Percentiles rank a stretch among this genome's conserved stretches.
phyloP scores from a whole-genome alignment of 2,797 vertebrate species.

The Melanotaenia parkinsoni region DNA sequence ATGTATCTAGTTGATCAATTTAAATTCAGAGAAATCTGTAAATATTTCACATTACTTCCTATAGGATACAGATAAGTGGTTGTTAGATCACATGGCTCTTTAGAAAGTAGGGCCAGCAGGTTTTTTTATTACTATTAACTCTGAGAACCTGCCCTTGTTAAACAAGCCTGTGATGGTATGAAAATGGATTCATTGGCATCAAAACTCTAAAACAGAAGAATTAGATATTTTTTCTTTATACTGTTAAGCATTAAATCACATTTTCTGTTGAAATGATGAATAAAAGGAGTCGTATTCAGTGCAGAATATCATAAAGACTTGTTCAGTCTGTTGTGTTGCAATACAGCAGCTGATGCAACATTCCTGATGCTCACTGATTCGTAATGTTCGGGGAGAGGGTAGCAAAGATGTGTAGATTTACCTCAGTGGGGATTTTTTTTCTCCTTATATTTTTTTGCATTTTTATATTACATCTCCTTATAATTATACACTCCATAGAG shows the following conservation, averaged over 20 bases:
- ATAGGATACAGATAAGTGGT: not conserved
- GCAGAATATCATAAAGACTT: conserved; percentile 35
- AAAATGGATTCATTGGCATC: not conserved
- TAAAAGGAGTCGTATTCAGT: not conserved
- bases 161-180: not conserved
- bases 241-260: not conserved
- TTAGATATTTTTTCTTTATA: not conserved
- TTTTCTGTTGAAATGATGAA: not conserved
- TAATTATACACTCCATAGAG: conserved; percentile 19
- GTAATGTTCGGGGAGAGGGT: not conserved
- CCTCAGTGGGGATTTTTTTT: not conserved
- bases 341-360: conserved; percentile 37
- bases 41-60: not conserved
- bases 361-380: conserved; percentile 33
- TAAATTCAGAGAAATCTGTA: not conserved
- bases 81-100: not conserved
- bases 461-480: not conserved
- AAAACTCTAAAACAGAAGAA: not conserved
- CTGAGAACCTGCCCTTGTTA: not conserved
- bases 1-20: conserved; percentile 20
- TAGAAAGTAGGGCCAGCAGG: not conserved
- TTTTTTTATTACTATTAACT: not conserved
- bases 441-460: not conserved
- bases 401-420: not conserved
- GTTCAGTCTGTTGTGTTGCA: conserved; percentile 23